Conservation (phyloP, 92 coral and sea anemone species). For the Pocillopora meandrina region DNA sequence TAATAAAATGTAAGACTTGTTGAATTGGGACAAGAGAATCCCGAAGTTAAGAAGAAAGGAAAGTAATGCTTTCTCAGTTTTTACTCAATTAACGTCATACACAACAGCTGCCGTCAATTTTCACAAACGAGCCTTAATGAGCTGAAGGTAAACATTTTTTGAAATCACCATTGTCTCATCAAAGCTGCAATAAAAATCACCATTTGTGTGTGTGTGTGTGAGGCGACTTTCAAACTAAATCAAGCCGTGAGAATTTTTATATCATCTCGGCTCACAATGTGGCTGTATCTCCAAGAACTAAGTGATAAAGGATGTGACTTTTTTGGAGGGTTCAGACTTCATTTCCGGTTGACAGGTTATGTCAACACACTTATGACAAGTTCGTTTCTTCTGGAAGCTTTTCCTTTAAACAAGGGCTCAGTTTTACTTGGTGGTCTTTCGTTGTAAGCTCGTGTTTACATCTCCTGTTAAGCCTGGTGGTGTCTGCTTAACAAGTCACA, state of each 20-base stretch:
- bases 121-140: conserved; percentile 12
- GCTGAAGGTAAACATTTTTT: conserved; percentile 11
- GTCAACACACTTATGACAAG: neutral
- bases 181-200: neutral
- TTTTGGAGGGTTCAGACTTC: conserved; percentile 5
- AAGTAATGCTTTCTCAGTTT: neutral
- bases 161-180: neutral
- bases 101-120: conserved; percentile 1
- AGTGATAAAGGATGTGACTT: neutral
- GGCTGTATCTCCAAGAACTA: neutral
- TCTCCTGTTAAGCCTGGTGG: neutral
- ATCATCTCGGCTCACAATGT: neutral
- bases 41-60: neutral
- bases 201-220: neutral
- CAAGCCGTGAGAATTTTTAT: too few species aligned
- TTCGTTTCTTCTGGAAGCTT: neutral
- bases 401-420: conserved; percentile 5
- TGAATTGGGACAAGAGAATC: neutral
- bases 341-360: conserved; percentile 9
- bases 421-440: neutral
- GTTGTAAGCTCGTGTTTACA: neutral
- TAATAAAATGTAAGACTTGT: neutral
- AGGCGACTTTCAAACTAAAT: neutral
- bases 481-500: neutral
- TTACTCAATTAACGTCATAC: neutral